Evolutionary conservation across 2,797 vertebrate species (phyloP).

Genomic region (Fundulus diaphanus): DNA sequence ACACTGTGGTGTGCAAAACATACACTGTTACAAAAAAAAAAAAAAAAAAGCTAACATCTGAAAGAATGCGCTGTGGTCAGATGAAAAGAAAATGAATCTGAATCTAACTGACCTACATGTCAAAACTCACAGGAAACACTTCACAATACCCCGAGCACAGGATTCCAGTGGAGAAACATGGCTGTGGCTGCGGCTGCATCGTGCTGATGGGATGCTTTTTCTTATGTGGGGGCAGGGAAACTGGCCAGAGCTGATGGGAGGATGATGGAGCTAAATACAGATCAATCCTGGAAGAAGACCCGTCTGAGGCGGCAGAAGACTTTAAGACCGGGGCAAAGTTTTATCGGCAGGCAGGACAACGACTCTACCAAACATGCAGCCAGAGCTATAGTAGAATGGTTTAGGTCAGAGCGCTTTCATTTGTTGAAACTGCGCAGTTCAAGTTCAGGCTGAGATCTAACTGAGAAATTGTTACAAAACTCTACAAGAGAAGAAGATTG

Average conservation of each 20-base stretch:
- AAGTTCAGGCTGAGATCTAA: not conserved
- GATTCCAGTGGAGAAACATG: too few species aligned
- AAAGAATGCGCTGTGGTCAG: too few species aligned
- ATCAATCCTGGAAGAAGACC: not conserved
- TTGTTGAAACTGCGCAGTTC: not conserved
- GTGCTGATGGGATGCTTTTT: too few species aligned
- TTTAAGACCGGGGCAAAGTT: not conserved
- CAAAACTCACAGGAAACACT: too few species aligned
- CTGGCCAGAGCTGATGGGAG: not conserved
- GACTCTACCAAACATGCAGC: not conserved
- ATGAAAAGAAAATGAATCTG: too few species aligned
- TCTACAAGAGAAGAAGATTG: not conserved
- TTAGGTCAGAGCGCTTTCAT: too few species aligned
- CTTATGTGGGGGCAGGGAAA: too few species aligned
- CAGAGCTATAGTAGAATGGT: not conserved
- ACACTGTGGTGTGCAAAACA: not conserved
- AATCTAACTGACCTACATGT: too few species aligned
- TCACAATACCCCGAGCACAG: too few species aligned
- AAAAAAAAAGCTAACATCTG: too few species aligned
- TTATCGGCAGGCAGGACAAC: not conserved
- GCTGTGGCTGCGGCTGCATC: too few species aligned
- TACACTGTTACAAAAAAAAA: too few species aligned
- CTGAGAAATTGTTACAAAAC: not conserved
- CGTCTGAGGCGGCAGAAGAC: not conserved
- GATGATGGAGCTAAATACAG: not conserved